Evolutionary conservation across 2,888 invertebrate species (phyloP).

Genomic region (Latrodectus elegans): DNA sequence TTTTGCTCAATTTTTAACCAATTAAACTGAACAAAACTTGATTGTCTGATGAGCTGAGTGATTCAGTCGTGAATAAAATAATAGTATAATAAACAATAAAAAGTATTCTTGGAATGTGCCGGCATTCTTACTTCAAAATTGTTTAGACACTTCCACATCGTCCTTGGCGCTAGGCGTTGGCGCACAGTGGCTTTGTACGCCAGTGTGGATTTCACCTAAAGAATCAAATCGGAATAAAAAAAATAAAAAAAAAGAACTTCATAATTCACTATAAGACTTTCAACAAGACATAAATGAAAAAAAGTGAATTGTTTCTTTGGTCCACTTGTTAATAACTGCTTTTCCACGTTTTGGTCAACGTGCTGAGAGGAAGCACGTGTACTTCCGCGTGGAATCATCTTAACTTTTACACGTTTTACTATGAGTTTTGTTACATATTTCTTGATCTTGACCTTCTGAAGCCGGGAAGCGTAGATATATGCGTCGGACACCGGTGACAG

Average conservation of each 20-base stretch:
- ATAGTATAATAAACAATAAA: constrained; percentile 26
- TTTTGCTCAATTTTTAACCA: background rate
- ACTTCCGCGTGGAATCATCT: constrained; percentile 27
- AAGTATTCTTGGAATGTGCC: constrained; percentile 30
- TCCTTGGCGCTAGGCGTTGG: constrained; percentile 54
- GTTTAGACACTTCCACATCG: background rate
- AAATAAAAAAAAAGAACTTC: background rate
- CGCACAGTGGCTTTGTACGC: constrained; percentile 22
- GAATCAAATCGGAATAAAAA: background rate
- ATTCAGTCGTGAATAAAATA: constrained; percentile 18
- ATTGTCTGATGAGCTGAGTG: background rate
- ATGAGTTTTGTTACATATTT: constrained; percentile 17
- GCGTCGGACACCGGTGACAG: constrained; percentile 10
- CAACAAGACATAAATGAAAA: background rate
- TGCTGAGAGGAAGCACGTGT: constrained; percentile 29
- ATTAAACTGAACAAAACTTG: no score
- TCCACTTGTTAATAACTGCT: background rate
- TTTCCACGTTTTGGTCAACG: constrained; percentile 7
- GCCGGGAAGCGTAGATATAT: constrained; percentile 9
- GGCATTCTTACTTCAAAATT: constrained; percentile 6
- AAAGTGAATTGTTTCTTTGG: background rate
- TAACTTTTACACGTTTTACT: background rate
- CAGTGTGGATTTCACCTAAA: constrained; percentile 2
- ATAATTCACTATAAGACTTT: background rate
- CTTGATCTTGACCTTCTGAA: constrained; percentile 32